phyloP scores from a whole-genome alignment of 2,113 vertebrate species.

The Caloenas nicobarica region DNA sequence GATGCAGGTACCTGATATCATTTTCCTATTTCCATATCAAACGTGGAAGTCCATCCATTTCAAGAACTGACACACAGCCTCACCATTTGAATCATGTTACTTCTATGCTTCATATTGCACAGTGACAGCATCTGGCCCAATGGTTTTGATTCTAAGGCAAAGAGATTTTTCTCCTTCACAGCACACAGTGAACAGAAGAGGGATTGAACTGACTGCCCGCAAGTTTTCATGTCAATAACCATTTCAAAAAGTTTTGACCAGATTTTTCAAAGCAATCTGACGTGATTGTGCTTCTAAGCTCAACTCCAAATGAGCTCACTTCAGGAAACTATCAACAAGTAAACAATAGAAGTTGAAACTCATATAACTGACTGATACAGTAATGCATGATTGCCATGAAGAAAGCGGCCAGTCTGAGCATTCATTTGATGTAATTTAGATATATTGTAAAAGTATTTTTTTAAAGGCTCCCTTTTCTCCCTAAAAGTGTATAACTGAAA shows the following conservation, averaged over 20 bases:
- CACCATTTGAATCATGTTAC: background rate
- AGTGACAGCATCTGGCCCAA: background rate
- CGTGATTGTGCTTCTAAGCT: background rate
- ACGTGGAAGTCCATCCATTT: background rate
- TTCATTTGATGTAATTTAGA: background rate
- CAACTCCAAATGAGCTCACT: background rate
- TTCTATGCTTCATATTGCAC: background rate
- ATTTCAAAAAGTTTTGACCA: background rate
- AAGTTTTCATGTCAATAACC: background rate
- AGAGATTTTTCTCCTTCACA: background rate
- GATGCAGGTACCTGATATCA: background rate
- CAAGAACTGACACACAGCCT: background rate
- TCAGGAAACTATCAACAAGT: background rate
- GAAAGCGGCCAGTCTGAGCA: background rate
- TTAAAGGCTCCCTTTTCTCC: background rate
- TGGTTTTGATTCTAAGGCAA: background rate
- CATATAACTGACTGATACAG: background rate
- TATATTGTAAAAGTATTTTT: background rate
- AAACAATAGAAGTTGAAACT: constrained; percentile 29
- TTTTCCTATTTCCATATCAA: background rate
- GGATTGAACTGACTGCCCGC: background rate
- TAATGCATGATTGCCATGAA: background rate
- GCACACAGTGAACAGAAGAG: background rate
- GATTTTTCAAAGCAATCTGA: background rate
- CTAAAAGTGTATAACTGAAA: background rate